phyloP scores from a whole-genome alignment of 2,888 invertebrate species.

The Cataglyphis rosenhaueri region DNA sequence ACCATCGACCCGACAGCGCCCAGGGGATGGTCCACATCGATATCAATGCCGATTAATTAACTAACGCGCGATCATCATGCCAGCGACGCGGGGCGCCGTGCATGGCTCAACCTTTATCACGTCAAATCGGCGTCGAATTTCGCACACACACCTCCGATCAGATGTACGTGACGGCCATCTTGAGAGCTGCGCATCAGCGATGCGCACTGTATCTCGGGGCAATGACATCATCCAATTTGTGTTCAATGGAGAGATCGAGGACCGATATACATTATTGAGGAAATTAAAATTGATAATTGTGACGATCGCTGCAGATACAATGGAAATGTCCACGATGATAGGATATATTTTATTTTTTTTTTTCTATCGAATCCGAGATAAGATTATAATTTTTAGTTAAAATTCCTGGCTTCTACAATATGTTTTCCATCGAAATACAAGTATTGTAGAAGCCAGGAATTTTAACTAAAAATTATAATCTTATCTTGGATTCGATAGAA shows the following conservation, averaged over 20 bases:
- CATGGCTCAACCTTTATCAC: conserved; percentile 65
- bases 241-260: background rate
- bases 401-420: background rate
- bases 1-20: conserved; percentile 78
- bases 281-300: background rate
- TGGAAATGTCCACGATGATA: background rate
- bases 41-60: conserved; percentile 61
- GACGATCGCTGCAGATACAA: background rate
- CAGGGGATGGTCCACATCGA: conserved; percentile 77
- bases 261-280: background rate
- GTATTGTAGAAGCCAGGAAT: background rate
- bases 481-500: background rate
- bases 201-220: conserved; percentile 69
- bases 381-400: background rate
- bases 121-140: conserved; percentile 73
- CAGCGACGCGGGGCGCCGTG: conserved; percentile 57
- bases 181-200: conserved; percentile 70
- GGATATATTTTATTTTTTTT: background rate
- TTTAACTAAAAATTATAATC: background rate
- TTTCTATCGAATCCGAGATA: background rate
- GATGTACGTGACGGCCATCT: conserved; percentile 82
- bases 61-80: conserved; percentile 69
- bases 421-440: background rate
- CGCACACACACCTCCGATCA: conserved; percentile 77
- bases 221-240: conserved; percentile 68